Evolutionary conservation across 1,140 invertebrate species (phyloP), one percentile per base, ranked within the genome.

Genomic region (Holotrichia oblita): DNA sequence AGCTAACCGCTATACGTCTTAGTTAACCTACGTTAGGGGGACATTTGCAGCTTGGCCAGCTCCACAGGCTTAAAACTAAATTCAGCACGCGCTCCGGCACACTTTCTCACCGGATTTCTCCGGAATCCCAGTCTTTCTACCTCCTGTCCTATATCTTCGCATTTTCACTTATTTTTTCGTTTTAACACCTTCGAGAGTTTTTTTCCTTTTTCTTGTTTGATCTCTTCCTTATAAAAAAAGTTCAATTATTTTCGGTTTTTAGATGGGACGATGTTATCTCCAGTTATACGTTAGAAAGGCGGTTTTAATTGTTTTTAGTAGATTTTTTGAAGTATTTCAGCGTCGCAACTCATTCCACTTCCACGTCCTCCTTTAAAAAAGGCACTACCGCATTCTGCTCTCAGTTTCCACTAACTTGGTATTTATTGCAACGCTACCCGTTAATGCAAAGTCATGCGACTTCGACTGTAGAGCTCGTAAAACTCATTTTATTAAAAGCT

Each of bases 1-100:
- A n/a, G 17, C 61, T 69, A 69, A 69, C 61, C 61, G 61, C 61
- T 22, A 69, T 69, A 69, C 61, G 20, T 69, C 61, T 69, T 69
- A 69, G 17, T 69, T 69, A 69, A 12, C 61, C 44, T 34, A 34
- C 27, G 27, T 34, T 34, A 34, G 48, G n/a, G 12, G n/a, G 14
- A 17, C 48, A 17, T 14, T 55, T 14, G 48, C 17, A 17, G 48
- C 48, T 55, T 14, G 48, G 14, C 27, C 27, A 34, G 27, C 27
- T 1, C 27, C 27, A 17, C 9, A 17, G 48, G 48, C 48, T 55
- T 55, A 55, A 17, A 55, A 55, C 6, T 55, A 55, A 55, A 55
- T 55, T 55, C 48, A n/a, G 17, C 48, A 17, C 17, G n/a, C 48
- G 48, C 48, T 7, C 48, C 27, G 27, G 48, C 14, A 55, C 48